Evolutionary conservation across 2,888 invertebrate genomes (phyloP).

Genomic region (Papilio demoleus): DNA sequence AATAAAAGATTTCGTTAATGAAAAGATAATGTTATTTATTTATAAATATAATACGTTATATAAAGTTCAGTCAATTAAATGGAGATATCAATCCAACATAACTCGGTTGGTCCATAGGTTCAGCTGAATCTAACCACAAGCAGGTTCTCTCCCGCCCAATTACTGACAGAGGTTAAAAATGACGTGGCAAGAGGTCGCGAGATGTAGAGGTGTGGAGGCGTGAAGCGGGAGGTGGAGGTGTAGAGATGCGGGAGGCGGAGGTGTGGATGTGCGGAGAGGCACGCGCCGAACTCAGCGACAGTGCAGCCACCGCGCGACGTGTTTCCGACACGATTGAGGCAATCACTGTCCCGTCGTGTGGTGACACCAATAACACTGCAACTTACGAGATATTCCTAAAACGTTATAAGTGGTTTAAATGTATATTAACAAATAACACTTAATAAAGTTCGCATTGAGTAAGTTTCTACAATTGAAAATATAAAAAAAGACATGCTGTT

Average conservation of each 20-base stretch:
- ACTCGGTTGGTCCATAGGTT: not conserved
- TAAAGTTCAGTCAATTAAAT: constrained; percentile 13
- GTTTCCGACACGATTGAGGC: constrained; percentile 70
- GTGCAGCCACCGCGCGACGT: constrained; percentile 67
- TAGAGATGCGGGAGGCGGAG: not conserved
- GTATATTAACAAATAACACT: too few species aligned
- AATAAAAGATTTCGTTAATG: too few species aligned
- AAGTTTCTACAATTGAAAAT: too few species aligned
- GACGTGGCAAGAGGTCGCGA: constrained; percentile 26
- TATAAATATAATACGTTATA: too few species aligned
- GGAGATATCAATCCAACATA: not conserved
- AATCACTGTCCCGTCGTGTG: constrained; percentile 55
- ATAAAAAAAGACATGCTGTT: too few species aligned
- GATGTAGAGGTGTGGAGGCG: not conserved
- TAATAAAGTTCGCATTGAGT: too few species aligned
- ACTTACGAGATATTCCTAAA: constrained; percentile 16
- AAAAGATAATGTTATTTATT: too few species aligned
- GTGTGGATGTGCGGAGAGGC: not conserved
- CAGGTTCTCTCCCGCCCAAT: constrained; percentile 15
- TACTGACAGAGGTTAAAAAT: constrained; percentile 36
- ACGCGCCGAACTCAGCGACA: constrained; percentile 36
- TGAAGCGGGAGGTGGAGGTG: not conserved
- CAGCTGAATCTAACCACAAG: not conserved
- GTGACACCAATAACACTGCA: constrained; percentile 41
- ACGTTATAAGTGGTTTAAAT: not conserved